These are phyloP conservation scores for Malurus melanocephalus DNA, from an alignment of 2,113 vertebrate genomes.

Conservation along the genomic window DNA sequence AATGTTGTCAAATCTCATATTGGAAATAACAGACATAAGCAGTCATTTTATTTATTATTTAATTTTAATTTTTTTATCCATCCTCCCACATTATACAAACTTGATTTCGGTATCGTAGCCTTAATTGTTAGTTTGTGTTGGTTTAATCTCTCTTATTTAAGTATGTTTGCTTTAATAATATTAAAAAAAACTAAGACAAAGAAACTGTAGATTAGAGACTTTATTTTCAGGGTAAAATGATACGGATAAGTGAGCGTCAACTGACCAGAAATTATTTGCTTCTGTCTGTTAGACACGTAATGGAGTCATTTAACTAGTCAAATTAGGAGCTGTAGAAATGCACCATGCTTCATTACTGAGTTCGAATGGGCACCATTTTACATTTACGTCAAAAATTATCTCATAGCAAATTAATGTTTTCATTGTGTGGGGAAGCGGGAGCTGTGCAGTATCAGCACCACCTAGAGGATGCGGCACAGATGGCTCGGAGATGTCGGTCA, in stretches of 20 bases:
- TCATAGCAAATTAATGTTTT: slow-evolving; percentile 99
- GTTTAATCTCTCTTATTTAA: slow-evolving; percentile 70
- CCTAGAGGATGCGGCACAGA: slow-evolving; percentile 79
- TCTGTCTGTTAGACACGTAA: slow-evolving; percentile 99
- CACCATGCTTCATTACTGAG: slow-evolving; percentile 99
- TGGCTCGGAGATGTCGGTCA: not conserved
- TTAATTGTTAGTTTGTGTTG: slow-evolving; percentile 66
- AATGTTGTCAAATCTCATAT: not conserved
- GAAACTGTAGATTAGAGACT: slow-evolving; percentile 83
- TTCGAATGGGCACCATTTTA: slow-evolving; percentile 98
- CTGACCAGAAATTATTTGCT: slow-evolving; percentile 99
- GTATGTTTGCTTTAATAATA: slow-evolving; percentile 77
- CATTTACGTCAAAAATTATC: slow-evolving; percentile 99
- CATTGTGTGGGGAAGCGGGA: slow-evolving; percentile 83
- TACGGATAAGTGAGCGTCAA: slow-evolving; percentile 98
- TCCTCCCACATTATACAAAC: slow-evolving; percentile 7
- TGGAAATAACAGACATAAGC: slow-evolving; percentile 7
- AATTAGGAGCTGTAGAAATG: slow-evolving; percentile 98
- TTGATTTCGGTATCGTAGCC: slow-evolving; percentile 18
- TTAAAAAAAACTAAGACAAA: slow-evolving; percentile 76
- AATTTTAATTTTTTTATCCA: not conserved
- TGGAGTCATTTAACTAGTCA: slow-evolving; percentile 99
- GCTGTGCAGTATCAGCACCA: slow-evolving; percentile 86
- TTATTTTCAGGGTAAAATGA: slow-evolving; percentile 91
- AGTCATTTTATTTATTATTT: slow-evolving; percentile 34